Percentiles rank a stretch among this genome's conserved stretches.
phyloP scores from a whole-genome alignment of 2,797 vertebrate species.

The Anniella stebbinsi region DNA sequence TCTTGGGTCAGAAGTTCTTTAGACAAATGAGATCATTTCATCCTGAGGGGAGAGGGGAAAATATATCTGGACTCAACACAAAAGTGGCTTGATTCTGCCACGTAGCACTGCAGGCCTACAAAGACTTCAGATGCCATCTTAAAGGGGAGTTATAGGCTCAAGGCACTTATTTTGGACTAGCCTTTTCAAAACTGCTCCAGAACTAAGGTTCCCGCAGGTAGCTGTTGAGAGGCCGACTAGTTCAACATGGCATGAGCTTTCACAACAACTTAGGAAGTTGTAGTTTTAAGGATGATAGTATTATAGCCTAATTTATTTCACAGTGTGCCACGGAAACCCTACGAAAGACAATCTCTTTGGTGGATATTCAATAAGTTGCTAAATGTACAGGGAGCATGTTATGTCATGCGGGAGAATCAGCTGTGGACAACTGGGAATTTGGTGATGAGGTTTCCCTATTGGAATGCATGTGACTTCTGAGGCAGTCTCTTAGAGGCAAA shows the following conservation, averaged over 20 bases:
- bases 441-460: background rate
- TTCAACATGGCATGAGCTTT: too few species aligned
- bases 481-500: background rate
- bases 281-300: background rate
- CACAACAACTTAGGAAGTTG: background rate
- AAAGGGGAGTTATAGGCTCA: background rate
- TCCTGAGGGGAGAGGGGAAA: background rate
- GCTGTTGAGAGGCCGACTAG: background rate
- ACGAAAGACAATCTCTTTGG: conserved; percentile 64
- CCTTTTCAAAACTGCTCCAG: background rate
- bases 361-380: background rate
- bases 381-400: background rate
- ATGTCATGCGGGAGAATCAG: background rate
- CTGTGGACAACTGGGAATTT: background rate
- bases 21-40: conserved; percentile 30
- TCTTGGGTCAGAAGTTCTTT: conserved; percentile 12
- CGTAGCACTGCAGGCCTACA: background rate
- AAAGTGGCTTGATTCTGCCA: fast-evolving
- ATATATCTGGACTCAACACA: background rate
- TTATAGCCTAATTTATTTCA: background rate
- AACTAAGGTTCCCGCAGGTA: background rate
- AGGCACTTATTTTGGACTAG: background rate
- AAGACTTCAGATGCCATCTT: background rate
- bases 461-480: background rate
- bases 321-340: conserved; percentile 26